phyloP scores from a whole-genome alignment of 2,113 vertebrate genomes.

The Proteles cristata region DNA sequence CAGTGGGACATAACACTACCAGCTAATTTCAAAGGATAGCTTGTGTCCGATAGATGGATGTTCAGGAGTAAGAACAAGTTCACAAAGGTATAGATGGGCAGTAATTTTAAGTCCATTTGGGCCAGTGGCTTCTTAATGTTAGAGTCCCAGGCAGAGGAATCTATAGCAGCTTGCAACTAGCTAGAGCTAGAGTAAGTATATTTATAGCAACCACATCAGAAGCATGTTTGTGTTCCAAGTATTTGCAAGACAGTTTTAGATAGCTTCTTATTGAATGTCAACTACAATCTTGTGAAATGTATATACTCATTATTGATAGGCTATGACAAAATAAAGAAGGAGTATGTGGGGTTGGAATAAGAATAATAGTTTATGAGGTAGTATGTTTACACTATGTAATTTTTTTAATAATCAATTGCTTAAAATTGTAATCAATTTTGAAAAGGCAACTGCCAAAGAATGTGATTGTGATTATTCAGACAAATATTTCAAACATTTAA shows the following conservation, averaged over 20 bases:
- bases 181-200: not conserved
- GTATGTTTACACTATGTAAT: not conserved
- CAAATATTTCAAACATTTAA: not conserved
- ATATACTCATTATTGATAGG: not conserved
- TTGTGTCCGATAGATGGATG: not conserved
- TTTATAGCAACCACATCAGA: not conserved
- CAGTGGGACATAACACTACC: not conserved
- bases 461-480: not conserved
- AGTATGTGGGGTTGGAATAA: not conserved
- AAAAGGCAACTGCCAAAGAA: not conserved
- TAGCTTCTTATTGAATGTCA: not conserved
- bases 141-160: not conserved
- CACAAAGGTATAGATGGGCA: not conserved
- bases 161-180: not conserved
- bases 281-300: not conserved
- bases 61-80: not conserved
- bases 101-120: not conserved
- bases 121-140: not conserved
- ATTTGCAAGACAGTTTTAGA: constrained; percentile 8
- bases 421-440: not conserved
- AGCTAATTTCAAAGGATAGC: constrained; percentile 16
- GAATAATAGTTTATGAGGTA: not conserved
- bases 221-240: not conserved
- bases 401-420: constrained; percentile 17
- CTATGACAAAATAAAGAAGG: not conserved